Evolutionary conservation across 1,140 invertebrate genomes (phyloP).

Genomic region (Drosophila sulfurigaster): DNA sequence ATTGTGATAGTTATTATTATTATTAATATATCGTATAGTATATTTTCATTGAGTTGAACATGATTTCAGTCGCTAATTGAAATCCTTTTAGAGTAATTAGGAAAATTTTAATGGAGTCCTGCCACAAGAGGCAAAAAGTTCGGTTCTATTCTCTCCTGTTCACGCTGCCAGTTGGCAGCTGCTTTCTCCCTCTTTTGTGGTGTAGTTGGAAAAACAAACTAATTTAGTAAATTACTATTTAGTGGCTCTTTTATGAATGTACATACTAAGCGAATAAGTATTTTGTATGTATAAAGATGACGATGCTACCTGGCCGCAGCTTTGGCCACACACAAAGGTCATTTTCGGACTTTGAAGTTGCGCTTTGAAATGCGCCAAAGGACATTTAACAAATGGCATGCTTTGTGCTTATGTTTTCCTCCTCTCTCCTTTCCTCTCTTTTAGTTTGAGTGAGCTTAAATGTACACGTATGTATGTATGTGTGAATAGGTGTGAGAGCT

Average conservation of each 20-base stretch:
- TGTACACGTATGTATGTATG: conserved; percentile 17
- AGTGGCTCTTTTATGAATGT: conserved; percentile 54
- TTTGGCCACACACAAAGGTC: conserved; percentile 66
- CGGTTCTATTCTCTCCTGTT: not conserved
- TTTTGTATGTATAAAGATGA: conserved; percentile 4
- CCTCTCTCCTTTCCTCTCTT: conserved; percentile 1
- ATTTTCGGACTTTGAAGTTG: conserved; percentile 79
- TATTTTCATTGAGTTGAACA: conserved; percentile 40
- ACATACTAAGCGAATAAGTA: conserved; percentile 3
- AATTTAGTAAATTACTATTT: conserved; percentile 83
- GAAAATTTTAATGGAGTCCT: conserved; percentile 58
- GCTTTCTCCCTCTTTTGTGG: conserved; percentile 23
- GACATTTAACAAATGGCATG: conserved; percentile 80
- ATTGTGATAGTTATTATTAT: conserved; percentile 45
- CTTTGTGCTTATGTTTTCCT: conserved; percentile 40
- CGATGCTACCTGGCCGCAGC: conserved; percentile 55
- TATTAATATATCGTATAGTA: conserved; percentile 24
- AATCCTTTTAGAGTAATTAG: conserved; percentile 81
- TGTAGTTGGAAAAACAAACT: conserved; percentile 74
- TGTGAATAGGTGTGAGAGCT: not conserved
- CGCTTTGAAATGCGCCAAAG: conserved; percentile 76
- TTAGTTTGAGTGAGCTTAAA: conserved; percentile 5
- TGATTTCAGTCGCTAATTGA: conserved; percentile 70
- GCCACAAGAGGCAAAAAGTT: conserved; percentile 37
- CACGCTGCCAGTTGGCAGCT: not conserved